Evolutionary conservation across 2,797 vertebrate species (phyloP).

Genomic region (Rhinoraja longicauda): DNA sequence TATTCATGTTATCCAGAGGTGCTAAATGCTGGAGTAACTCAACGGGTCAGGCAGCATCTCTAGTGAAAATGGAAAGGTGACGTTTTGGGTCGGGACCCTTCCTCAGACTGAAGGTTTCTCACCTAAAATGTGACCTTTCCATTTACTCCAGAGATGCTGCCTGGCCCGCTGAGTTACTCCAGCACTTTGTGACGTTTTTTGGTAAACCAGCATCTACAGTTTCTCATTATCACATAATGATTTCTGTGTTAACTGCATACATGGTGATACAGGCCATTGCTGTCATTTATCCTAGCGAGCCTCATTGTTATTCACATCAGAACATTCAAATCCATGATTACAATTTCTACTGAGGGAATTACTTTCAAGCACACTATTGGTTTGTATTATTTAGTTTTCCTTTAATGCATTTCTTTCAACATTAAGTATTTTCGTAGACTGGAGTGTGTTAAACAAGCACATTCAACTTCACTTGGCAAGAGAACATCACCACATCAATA

Average conservation of each 20-base stretch:
- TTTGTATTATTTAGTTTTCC: neutral
- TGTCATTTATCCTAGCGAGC: neutral
- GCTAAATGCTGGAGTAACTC: no score
- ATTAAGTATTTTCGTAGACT: neutral
- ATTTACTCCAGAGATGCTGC: no score
- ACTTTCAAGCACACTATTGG: neutral
- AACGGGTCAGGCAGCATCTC: no score
- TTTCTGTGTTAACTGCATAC: neutral
- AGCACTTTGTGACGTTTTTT: no score
- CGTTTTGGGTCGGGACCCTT: no score
- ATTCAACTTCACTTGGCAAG: conserved; percentile 4
- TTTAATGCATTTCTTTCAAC: neutral
- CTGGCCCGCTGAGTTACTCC: no score
- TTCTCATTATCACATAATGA: neutral
- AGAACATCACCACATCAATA: neutral
- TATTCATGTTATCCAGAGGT: no score
- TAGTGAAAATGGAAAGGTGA: no score
- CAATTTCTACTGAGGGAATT: neutral
- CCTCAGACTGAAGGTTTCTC: no score
- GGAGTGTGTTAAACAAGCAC: neutral
- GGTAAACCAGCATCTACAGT: no score
- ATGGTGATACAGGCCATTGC: neutral
- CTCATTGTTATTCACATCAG: neutral
- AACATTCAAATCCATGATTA: neutral
- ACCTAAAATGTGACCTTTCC: no score